These are phyloP conservation scores for Lucilia cuprina DNA, from an alignment of 1,140 invertebrate species.

Conservation along the genomic window DNA sequence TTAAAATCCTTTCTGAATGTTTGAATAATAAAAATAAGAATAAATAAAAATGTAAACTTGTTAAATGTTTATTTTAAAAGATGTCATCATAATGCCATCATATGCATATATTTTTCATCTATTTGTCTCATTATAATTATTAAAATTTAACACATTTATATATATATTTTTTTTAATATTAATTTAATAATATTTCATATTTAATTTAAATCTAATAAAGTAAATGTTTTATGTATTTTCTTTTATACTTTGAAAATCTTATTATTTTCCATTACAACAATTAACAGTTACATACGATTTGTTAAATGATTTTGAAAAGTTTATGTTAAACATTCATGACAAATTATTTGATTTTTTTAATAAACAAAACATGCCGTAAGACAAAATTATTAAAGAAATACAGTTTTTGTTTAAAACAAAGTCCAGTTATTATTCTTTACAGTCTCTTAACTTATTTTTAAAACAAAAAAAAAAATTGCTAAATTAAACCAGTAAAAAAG, in stretches of 20 bases:
- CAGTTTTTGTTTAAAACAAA: background rate
- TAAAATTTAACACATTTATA: conserved; percentile 15
- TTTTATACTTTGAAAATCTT: background rate
- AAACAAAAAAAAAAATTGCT: no score
- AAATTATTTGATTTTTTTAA: background rate
- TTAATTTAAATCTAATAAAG: background rate
- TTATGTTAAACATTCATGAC: no score
- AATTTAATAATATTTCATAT: background rate
- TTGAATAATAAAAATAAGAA: no score
- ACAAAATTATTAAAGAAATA: background rate
- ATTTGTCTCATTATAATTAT: background rate
- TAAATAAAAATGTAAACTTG: no score
- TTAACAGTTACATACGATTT: background rate
- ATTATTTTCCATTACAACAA: background rate
- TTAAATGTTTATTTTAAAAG: background rate
- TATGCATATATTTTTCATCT: background rate
- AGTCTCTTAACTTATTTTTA: background rate
- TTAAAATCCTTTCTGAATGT: no score
- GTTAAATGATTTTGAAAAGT: background rate
- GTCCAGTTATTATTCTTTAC: background rate
- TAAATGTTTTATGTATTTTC: background rate
- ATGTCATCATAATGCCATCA: background rate
- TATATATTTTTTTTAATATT: background rate
- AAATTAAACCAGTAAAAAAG: background rate
- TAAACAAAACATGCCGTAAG: background rate